Percentiles rank a stretch among this genome's conserved stretches.
Evolutionary conservation across 2,113 vertebrate species (phyloP).

Genomic region (Stigmatopora nigra): DNA sequence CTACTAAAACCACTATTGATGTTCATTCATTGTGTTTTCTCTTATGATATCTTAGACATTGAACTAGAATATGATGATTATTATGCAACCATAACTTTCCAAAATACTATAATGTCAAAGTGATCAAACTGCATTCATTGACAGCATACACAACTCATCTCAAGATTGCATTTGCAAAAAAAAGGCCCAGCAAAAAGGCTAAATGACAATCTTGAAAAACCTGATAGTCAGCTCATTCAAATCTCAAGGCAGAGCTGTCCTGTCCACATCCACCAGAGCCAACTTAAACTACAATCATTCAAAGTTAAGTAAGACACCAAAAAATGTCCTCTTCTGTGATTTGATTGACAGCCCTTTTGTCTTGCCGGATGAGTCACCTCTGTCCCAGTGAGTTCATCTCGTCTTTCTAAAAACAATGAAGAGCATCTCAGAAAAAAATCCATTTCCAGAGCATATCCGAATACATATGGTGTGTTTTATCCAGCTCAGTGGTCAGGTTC

Average conservation of each 20-base stretch:
- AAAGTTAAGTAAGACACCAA: background rate
- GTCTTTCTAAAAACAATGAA: background rate
- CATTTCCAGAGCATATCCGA: constrained; percentile 5
- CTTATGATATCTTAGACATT: too few relatives aligned
- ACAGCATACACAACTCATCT: too few relatives aligned
- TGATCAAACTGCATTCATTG: too few relatives aligned
- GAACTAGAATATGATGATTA: too few relatives aligned
- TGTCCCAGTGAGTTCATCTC: background rate
- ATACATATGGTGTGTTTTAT: constrained; percentile 10
- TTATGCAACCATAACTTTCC: too few relatives aligned
- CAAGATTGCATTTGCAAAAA: too few relatives aligned
- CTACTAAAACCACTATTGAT: too few relatives aligned
- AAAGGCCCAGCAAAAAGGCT: too few relatives aligned
- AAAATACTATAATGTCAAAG: too few relatives aligned
- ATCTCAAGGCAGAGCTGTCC: background rate
- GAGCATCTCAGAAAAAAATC: constrained; percentile 9
- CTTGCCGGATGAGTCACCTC: background rate
- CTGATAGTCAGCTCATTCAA: background rate
- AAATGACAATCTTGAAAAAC: too few relatives aligned
- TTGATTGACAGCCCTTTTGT: background rate
- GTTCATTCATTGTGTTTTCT: too few relatives aligned
- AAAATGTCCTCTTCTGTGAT: background rate
- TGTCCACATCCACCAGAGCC: background rate
- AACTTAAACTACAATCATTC: background rate
- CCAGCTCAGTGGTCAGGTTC: constrained; percentile 5